Conservation (phyloP, 2,888 invertebrate genomes). For the Trilocha varians region DNA sequence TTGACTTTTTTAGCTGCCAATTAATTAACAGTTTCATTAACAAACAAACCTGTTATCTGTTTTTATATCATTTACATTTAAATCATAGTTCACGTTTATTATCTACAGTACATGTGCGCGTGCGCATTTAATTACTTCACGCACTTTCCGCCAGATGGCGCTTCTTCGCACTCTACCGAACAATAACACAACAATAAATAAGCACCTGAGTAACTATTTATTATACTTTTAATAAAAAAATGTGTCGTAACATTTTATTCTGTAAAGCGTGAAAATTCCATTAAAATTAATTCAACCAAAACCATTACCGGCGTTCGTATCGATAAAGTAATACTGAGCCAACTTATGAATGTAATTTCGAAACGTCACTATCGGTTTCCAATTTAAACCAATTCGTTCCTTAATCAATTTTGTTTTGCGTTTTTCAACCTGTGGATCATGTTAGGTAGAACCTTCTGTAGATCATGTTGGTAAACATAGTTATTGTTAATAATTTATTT, state of each 20-base stretch:
- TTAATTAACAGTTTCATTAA: conserved; percentile 27
- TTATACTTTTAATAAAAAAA: conserved; percentile 53
- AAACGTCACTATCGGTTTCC: conserved; percentile 73
- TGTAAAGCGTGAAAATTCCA: conserved; percentile 70
- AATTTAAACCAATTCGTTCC: conserved; percentile 74
- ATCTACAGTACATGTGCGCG: conserved; percentile 33
- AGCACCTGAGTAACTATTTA: conserved; percentile 39
- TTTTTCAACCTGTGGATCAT: conserved; percentile 61
- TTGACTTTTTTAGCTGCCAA: conserved; percentile 40
- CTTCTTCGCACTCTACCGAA: conserved; percentile 20
- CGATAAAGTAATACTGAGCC: conserved; percentile 69
- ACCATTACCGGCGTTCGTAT: conserved; percentile 68
- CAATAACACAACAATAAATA: conserved; percentile 18
- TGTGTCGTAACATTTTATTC: conserved; percentile 66
- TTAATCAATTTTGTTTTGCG: conserved; percentile 69
- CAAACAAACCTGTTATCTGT: conserved; percentile 22
- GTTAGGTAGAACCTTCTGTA: conserved; percentile 50
- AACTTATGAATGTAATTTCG: conserved; percentile 73
- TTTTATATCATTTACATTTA: conserved; percentile 6
- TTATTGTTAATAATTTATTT: conserved; percentile 27
- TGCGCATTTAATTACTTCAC: conserved; percentile 41
- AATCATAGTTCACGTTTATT: conserved; percentile 2
- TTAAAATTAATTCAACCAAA: conserved; percentile 72
- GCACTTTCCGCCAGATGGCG: conserved; percentile 45
- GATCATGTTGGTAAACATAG: conserved; percentile 52